Base-by-base conservation (phyloP, 1,140 invertebrate genomes). In the Drosophila ohnishii region DNA sequence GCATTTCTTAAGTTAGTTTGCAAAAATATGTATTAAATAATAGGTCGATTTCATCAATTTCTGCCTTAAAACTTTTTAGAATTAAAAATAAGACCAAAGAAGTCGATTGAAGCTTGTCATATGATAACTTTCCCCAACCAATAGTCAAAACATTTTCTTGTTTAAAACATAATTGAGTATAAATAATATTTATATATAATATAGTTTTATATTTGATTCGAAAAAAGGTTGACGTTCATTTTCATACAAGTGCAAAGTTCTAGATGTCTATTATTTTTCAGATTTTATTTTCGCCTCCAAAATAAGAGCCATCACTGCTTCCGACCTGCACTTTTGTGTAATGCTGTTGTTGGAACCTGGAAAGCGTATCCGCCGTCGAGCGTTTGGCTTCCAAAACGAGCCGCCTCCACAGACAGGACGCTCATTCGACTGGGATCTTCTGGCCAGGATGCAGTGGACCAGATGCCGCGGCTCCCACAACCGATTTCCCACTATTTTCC, bases 351-450 rank as follows among this genome's bases (percentile, higher is more conserved):
- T 73, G 62, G 61, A 53, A 66, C 44, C 67, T 80, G 69, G 74
- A 81, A 81, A 42, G 39, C 62, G 72, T 58, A 22, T 57, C 34
- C 40, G 58, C 65, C 65, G 42, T 70, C 42, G n/a, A 58, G 25
- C 53, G 51, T 25, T 69, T 59, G 65, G 39, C 57, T 66, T 66
- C 73, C 73, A 75, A 76, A 50, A 71, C 37, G 51, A 64, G 34
- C 51, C 80, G 79, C 83, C 83, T 88, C 84, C 83, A 83, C 84
- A 83, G 66, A 57, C 66, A 53, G 62, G 62, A 53, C 72, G 84
- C 69, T 87, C 84, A 87, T 87, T 87, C 84, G 66, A 78, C 84
- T 87, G 75, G 84, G 84, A 87, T 55, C 76, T 53, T 81, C 65
- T 81, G 76, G 55, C 67, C 76, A 50, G 75, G 84, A 71, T 88